Percentiles rank a stretch among this genome's conserved stretches.
phyloP scores from a whole-genome alignment of 1,140 invertebrate species.

The Augochlora pura region DNA sequence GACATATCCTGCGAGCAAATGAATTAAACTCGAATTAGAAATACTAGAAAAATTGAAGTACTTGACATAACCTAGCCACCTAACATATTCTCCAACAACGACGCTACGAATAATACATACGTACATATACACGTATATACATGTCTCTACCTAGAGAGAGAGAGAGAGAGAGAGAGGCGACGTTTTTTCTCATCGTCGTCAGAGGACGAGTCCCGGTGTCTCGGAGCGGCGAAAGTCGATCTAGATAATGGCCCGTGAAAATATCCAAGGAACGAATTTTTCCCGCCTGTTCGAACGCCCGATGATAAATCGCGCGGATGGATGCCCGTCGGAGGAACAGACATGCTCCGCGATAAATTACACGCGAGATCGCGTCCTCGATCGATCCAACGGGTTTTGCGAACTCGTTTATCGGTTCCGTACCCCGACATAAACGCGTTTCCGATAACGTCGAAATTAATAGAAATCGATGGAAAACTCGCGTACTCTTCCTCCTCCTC shows the following conservation, averaged over 20 bases:
- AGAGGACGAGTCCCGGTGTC: background rate
- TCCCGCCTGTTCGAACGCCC: background rate
- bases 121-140: too few relatives aligned
- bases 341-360: slow-evolving; percentile 10
- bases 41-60: too few relatives aligned
- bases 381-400: slow-evolving; percentile 11
- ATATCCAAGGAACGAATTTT: slow-evolving; percentile 1
- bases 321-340: slow-evolving; percentile 1
- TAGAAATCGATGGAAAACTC: slow-evolving; percentile 26
- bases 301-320: background rate
- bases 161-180: too few relatives aligned
- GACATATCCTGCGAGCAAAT: too few relatives aligned
- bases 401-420: slow-evolving; percentile 9
- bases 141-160: too few relatives aligned
- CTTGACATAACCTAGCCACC: too few relatives aligned
- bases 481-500: too few relatives aligned
- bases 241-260: slow-evolving; percentile 1
- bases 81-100: too few relatives aligned
- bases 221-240: background rate
- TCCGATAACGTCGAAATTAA: slow-evolving; percentile 28
- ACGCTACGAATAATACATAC: too few relatives aligned
- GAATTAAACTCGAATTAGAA: too few relatives aligned
- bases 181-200: background rate
- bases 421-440: slow-evolving; percentile 13
- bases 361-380: background rate